A percentile compares a stretch with the other conserved stretches of the same genome.
phyloP scores from a whole-genome alignment of 2,888 invertebrate genomes.

The Fabriciana adippe region DNA sequence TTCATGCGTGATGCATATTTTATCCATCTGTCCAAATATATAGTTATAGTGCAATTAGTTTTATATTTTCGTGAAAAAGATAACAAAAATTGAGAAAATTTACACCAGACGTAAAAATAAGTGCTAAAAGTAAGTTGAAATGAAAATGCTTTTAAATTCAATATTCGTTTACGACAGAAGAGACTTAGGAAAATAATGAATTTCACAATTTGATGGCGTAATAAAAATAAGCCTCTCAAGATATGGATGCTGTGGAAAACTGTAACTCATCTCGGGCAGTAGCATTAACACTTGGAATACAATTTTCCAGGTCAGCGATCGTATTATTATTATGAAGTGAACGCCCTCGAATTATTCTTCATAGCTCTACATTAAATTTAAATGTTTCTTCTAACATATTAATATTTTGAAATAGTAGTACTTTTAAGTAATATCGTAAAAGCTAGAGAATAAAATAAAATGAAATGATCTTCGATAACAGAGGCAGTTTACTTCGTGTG shows the following conservation, averaged over 20 bases:
- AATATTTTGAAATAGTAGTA: no score
- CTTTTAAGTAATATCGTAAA: no score
- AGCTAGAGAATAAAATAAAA: no score
- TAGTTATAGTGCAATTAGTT: no score
- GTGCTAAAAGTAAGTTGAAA: conserved; percentile 2
- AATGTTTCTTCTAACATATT: no score
- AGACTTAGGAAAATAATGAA: conserved; percentile 12
- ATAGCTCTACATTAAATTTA: neutral
- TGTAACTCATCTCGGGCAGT: conserved; percentile 3
- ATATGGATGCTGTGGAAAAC: conserved; percentile 10
- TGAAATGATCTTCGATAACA: no score
- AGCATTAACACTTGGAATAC: conserved; percentile 9
- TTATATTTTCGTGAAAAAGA: no score
- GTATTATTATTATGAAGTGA: conserved; percentile 1
- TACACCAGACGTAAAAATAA: neutral
- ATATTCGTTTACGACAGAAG: conserved; percentile 15
- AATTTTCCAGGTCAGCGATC: conserved; percentile 21
- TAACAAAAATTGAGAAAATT: neutral
- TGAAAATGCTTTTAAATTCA: conserved; percentile 7
- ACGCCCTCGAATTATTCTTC: neutral
- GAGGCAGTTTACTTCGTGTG: no score
- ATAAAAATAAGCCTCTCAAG: conserved; percentile 8
- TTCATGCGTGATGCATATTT: no score
- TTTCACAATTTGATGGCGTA: conserved; percentile 16
- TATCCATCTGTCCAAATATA: no score